Base-by-base conservation (phyloP, 2,888 invertebrate species). In the Leucoma salicis region DNA sequence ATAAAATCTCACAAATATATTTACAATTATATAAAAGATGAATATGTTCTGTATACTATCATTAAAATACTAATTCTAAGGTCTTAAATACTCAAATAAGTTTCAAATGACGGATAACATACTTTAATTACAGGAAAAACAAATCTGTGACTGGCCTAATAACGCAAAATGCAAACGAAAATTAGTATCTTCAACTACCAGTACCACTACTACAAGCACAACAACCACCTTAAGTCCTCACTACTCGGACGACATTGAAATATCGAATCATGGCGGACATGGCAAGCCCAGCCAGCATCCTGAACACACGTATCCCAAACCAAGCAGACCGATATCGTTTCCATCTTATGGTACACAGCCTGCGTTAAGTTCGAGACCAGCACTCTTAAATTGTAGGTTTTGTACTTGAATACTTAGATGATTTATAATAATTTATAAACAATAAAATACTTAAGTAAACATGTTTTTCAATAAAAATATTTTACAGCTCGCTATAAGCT, bases 111-210 rank as follows among this genome's bases (percentile, higher is more conserved):
- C n/a, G n/a, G n/a, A n/a, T n/a, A n/a, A n/a, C n/a, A n/a, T n/a
- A n/a, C 11, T 10, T 14, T 8, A 6, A 1, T 39, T 70, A 28
- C 57, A 93, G 90, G 91, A 91, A 6, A 84, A 86, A 52, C 91
- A 92, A 67, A 92, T 92, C 36, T 95, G 95, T 57, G 95, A 95
- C 65, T 95, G 95, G 95, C 95, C 95, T 0, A 78, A 73, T 18
- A 90, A 88, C 45, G 92, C 94, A 0, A 87, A 92, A 48, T 95
- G 95, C 60, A 82, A 79, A 59, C 72, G 77, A 60, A 62, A 66
- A 53, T 2, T 29, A 2, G 13, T 5, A 1, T 12, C 53, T 43
- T 38, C 57, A n/a, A 43, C 70, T 1, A 56, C 68, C 1, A 31
- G 15, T 14, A 31, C 15, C 8, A 66, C 70, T n/a, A 63, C 73